Evolutionary conservation across 2,113 vertebrate genomes (phyloP).

Genomic region (Butastur rufipennis): DNA sequence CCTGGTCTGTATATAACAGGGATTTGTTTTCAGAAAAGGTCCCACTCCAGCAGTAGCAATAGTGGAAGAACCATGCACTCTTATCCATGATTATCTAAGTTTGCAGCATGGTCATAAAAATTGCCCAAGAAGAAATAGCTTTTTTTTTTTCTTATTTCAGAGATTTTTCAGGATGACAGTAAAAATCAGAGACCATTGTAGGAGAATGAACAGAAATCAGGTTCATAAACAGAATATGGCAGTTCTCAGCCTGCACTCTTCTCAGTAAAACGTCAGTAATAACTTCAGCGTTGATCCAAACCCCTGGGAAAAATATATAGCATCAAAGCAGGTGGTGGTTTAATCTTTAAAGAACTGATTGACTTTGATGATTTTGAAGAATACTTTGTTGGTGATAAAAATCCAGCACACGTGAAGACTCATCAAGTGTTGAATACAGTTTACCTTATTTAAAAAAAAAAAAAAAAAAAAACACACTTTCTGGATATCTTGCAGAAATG

Average conservation of each 20-base stretch:
- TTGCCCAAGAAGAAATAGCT: not conserved
- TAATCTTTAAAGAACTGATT: not conserved
- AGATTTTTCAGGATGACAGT: not conserved
- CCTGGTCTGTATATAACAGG: not conserved
- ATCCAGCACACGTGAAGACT: not conserved
- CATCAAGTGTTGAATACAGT: not conserved
- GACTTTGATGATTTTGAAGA: not conserved
- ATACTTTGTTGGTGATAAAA: not conserved
- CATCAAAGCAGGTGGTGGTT: not conserved
- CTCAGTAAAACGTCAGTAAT: not conserved
- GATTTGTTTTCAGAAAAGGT: not conserved
- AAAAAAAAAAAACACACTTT: not conserved
- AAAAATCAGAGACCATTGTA: not conserved
- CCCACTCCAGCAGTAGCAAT: not conserved
- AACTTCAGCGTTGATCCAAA: conserved; percentile 7
- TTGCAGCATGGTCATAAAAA: not conserved
- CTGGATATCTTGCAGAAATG: not conserved
- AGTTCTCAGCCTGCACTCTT: conserved; percentile 3
- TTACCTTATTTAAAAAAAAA: not conserved
- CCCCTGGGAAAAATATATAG: not conserved
- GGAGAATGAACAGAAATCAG: not conserved
- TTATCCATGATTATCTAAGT: not conserved
- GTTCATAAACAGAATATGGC: not conserved
- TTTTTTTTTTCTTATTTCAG: not conserved
- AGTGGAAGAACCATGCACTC: not conserved